Evolutionary conservation across 2,888 invertebrate genomes (phyloP).

Genomic region (Leptothorax acervorum): DNA sequence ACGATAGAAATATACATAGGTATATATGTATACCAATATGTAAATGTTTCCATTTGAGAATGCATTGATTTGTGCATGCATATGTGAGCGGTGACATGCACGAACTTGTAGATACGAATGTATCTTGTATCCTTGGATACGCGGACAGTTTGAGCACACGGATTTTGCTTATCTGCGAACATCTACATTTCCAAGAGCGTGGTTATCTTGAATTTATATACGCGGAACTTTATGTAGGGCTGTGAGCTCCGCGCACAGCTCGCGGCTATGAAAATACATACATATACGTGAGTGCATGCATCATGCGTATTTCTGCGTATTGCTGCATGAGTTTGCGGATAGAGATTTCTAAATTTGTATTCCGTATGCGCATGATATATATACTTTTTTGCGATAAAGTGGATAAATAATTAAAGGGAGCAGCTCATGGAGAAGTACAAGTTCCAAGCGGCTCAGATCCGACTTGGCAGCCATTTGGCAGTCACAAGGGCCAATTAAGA

Average conservation of each 20-base stretch:
- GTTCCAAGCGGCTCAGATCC: background rate
- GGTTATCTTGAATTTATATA: conserved; percentile 28
- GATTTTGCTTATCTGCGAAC: conserved; percentile 29
- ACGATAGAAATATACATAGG: background rate
- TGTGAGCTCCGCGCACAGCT: background rate
- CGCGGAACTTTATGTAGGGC: background rate
- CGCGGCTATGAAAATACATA: background rate
- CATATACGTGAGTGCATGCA: background rate
- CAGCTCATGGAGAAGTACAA: background rate
- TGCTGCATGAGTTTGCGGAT: background rate
- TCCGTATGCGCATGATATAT: background rate
- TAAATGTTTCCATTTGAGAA: background rate
- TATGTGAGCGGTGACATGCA: background rate
- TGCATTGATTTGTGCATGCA: background rate
- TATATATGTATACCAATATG: background rate
- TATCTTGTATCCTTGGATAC: background rate
- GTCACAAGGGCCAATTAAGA: conserved; percentile 27
- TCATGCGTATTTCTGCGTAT: background rate
- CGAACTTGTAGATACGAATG: background rate
- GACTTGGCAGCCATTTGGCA: conserved; percentile 1
- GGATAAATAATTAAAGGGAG: background rate
- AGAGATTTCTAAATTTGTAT: background rate
- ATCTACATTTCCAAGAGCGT: conserved; percentile 11
- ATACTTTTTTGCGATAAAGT: background rate
- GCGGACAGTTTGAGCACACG: conserved; percentile 5